Percentiles rank a stretch among this genome's conserved stretches.
Conservation (phyloP, 2,113 vertebrate species). For the Osmerus eperlanus region DNA sequence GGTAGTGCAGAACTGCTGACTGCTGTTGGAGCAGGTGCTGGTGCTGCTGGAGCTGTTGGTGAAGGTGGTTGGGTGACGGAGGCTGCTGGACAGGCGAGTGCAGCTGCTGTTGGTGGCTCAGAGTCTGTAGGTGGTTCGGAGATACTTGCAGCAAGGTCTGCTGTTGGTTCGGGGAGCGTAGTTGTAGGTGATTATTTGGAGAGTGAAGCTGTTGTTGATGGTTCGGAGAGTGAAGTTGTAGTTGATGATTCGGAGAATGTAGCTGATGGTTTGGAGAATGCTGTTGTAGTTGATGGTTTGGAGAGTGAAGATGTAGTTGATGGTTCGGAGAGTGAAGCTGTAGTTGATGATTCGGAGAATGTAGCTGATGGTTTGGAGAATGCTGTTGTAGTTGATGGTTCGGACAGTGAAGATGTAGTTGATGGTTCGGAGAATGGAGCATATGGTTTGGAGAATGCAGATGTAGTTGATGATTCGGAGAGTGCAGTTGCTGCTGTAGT, state of each 20-base stretch:
- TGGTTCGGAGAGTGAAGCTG: conserved; percentile 45
- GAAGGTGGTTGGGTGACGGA: conserved; percentile 40
- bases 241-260: conserved; percentile 31
- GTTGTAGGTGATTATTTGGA: conserved; percentile 22
- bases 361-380: conserved; percentile 26
- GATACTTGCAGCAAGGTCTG: conserved; percentile 29
- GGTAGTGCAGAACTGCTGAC: conserved; percentile 21
- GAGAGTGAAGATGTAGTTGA: conserved; percentile 39
- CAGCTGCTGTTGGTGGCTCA: conserved; percentile 34
- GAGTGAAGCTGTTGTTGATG: conserved; percentile 38
- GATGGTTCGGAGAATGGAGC: conserved; percentile 42
- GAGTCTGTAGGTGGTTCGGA: conserved; percentile 48
- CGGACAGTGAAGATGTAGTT: conserved; percentile 33
- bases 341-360: conserved; percentile 23
- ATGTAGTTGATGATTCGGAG: conserved; percentile 34
- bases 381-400: conserved; percentile 37
- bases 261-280: conserved; percentile 47
- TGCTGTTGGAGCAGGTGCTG: conserved; percentile 23
- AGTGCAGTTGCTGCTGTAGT: conserved; percentile 9
- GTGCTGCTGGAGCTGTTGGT: conserved; percentile 38
- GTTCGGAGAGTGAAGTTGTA: conserved; percentile 45
- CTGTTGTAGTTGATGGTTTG: conserved; percentile 34
- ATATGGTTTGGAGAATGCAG: conserved; percentile 6
- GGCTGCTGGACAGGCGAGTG: conserved; percentile 33
- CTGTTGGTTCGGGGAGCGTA: conserved; percentile 26